Percentiles rank a stretch among this genome's conserved stretches.
Evolutionary conservation across 2,888 invertebrate species (phyloP).

Genomic region (Zygothrica quintamaculata): DNA sequence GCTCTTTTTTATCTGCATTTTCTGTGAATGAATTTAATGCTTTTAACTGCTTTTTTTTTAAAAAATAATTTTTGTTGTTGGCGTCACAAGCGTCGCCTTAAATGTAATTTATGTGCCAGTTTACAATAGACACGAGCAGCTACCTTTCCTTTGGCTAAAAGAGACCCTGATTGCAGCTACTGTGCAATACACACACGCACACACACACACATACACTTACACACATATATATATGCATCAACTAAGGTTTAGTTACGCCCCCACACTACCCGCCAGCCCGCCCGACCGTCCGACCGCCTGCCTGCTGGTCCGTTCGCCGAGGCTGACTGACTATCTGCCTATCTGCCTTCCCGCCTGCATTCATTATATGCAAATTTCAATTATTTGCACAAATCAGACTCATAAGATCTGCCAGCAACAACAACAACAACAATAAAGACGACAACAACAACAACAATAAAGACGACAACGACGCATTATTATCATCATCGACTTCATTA

Average conservation of each 20-base stretch:
- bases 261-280: constrained; percentile 24
- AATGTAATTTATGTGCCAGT: constrained; percentile 78
- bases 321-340: too few species aligned
- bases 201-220: constrained; percentile 26
- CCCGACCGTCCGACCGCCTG: too few species aligned
- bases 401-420: constrained; percentile 61
- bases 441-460: constrained; percentile 20
- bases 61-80: constrained; percentile 5
- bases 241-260: constrained; percentile 24
- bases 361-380: constrained; percentile 83
- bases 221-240: not conserved
- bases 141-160: constrained; percentile 43
- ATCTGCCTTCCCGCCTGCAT: constrained; percentile 40
- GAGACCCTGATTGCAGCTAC: constrained; percentile 70
- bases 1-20: not conserved
- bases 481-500: constrained; percentile 70
- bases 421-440: constrained; percentile 25
- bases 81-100: constrained; percentile 64
- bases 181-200: constrained; percentile 52
- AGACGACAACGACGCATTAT: constrained; percentile 64
- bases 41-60: constrained; percentile 32
- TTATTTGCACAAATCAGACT: constrained; percentile 79
- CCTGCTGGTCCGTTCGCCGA: too few species aligned
- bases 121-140: constrained; percentile 70
- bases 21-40: constrained; percentile 60